These are phyloP conservation scores for Jacana jacana DNA, from an alignment of 2,113 vertebrate genomes.

Conservation along the genomic window DNA sequence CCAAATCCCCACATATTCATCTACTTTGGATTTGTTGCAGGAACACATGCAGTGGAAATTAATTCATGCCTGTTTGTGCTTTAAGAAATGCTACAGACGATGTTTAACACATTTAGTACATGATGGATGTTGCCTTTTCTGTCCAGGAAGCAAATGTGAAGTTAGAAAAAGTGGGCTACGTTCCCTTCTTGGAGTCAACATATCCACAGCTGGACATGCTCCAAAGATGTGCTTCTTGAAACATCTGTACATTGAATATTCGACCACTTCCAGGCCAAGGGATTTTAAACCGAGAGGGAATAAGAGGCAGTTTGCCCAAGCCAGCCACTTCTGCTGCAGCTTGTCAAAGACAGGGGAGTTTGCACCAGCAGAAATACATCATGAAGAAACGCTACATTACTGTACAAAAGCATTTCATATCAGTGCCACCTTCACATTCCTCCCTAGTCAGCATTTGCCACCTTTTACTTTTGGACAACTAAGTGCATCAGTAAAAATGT, in stretches of 20 bases:
- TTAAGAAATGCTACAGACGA: background rate
- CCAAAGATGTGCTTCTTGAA: constrained; percentile 11
- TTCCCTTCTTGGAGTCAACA: constrained; percentile 7
- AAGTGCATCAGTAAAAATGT: background rate
- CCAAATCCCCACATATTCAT: background rate
- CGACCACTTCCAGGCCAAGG: background rate
- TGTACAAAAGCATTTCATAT: background rate
- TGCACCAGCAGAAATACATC: background rate
- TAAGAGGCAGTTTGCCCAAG: background rate
- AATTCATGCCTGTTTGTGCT: constrained; percentile 11
- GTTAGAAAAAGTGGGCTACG: background rate
- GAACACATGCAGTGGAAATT: constrained; percentile 23
- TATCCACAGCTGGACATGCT: background rate
- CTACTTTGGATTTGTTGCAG: constrained; percentile 8
- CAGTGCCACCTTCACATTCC: background rate
- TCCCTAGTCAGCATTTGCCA: background rate
- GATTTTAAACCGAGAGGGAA: background rate
- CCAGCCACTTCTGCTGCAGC: background rate
- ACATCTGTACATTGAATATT: constrained; percentile 9
- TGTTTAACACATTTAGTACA: constrained; percentile 42
- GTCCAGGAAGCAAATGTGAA: constrained; percentile 42
- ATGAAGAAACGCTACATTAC: fast-evolving
- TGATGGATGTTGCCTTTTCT: constrained; percentile 38
- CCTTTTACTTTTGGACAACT: background rate
- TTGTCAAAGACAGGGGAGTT: background rate